Evolutionary conservation across 1,140 invertebrate species (phyloP).

Genomic region (Mesaphorura yosii): DNA sequence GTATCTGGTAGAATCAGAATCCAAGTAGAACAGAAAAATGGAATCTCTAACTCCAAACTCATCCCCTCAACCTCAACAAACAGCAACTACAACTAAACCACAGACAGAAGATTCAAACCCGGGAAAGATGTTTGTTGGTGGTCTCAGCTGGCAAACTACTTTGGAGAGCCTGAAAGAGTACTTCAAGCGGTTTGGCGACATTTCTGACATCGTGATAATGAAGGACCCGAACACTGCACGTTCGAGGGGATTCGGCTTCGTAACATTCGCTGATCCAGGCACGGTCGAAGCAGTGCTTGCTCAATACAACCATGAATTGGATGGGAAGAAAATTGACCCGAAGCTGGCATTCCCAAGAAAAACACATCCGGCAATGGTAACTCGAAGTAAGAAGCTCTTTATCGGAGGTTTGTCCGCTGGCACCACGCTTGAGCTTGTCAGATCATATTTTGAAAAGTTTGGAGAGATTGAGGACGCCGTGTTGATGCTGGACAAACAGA

Average conservation of each 20-base stretch:
- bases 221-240: slow-evolving; percentile 33
- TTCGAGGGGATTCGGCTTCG: slow-evolving; percentile 35
- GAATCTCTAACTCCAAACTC: no score
- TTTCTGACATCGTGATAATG: slow-evolving; percentile 33
- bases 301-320: slow-evolving; percentile 36
- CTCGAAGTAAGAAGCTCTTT: slow-evolving; percentile 41
- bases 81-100: no score
- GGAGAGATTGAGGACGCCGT: slow-evolving; percentile 41
- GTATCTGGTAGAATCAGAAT: no score
- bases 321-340: slow-evolving; percentile 38
- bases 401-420: slow-evolving; percentile 39
- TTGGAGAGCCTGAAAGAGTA: slow-evolving; percentile 32
- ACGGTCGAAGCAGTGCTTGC: slow-evolving; percentile 33
- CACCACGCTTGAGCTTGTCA: slow-evolving; percentile 41
- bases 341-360: slow-evolving; percentile 32
- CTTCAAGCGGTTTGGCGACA: slow-evolving; percentile 32
- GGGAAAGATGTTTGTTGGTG: slow-evolving; percentile 35
- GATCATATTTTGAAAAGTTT: slow-evolving; percentile 39
- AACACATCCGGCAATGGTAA: neutral
- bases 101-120: no score
- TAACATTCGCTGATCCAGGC: slow-evolving; percentile 33
- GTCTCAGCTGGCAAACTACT: slow-evolving; percentile 34
- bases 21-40: no score
- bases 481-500: slow-evolving; percentile 41
- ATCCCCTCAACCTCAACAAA: no score